Conservation (phyloP, 2,888 invertebrate genomes). For the Melinaea menophilus region DNA sequence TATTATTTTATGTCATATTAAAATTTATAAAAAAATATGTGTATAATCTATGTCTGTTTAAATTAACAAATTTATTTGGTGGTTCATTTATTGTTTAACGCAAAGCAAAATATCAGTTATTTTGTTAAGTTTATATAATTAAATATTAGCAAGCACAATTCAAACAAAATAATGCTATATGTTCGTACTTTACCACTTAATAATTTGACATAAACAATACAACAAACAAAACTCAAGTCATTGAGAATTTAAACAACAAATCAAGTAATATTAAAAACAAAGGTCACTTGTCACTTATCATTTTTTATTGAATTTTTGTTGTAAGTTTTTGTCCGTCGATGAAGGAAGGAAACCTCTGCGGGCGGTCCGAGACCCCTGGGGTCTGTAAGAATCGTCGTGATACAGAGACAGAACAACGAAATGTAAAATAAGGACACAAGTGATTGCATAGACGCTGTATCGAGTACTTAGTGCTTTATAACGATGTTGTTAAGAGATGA, state of each 20-base stretch:
- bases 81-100: too few relatives aligned
- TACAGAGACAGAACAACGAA: slow-evolving; percentile 76
- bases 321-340: slow-evolving; percentile 72
- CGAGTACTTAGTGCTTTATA: slow-evolving; percentile 9
- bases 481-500: neutral
- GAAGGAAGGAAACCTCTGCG: slow-evolving; percentile 74
- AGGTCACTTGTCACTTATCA: slow-evolving; percentile 75
- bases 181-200: neutral
- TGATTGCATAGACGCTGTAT: slow-evolving; percentile 11
- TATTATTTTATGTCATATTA: neutral
- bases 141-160: too few relatives aligned
- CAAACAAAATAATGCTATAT: neutral
- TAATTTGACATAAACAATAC: neutral
- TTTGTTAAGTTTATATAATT: too few relatives aligned
- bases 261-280: slow-evolving; percentile 75
- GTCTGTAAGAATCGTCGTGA: slow-evolving; percentile 75
- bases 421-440: slow-evolving; percentile 24
- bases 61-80: too few relatives aligned
- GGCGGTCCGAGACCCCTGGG: slow-evolving; percentile 72
- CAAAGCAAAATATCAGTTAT: too few relatives aligned
- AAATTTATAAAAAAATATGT: too few relatives aligned
- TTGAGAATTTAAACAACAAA: slow-evolving; percentile 58
- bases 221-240: slow-evolving; percentile 9
- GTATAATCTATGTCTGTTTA: too few relatives aligned
- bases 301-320: slow-evolving; percentile 74